A percentile compares a stretch with the other conserved stretches of the same genome.
Conservation (phyloP, 2,113 vertebrate genomes). For the Malurus alboscapulatus region DNA sequence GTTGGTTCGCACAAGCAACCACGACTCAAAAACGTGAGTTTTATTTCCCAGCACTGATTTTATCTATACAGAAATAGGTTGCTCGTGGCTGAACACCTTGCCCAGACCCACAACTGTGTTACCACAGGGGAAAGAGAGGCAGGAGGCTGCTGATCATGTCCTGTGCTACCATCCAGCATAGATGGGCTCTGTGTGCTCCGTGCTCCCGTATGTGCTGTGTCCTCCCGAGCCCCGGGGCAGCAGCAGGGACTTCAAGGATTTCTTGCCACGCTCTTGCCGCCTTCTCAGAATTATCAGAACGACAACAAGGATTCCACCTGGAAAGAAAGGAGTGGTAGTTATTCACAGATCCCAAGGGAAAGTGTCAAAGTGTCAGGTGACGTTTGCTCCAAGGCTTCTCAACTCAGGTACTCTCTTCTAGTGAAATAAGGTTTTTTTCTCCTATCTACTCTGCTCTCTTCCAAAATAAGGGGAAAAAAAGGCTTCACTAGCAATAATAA, state of each 20-base stretch:
- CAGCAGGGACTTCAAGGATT: conserved; percentile 70
- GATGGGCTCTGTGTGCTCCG: conserved; percentile 79
- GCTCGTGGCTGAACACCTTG: neutral
- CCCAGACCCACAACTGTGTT: neutral
- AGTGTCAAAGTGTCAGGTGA: neutral
- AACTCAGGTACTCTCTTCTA: neutral
- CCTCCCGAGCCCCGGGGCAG: conserved; percentile 67
- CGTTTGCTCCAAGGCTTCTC: neutral
- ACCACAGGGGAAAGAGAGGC: neutral
- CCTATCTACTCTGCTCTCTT: neutral
- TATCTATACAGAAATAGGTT: neutral
- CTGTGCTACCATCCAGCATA: conserved; percentile 85
- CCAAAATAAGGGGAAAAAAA: neutral
- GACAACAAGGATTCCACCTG: conserved; percentile 77
- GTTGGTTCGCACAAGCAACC: neutral
- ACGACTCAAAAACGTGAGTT: neutral
- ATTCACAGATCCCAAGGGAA: neutral
- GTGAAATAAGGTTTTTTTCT: neutral
- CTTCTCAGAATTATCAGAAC: conserved; percentile 74
- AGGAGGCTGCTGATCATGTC: rapidly evolving
- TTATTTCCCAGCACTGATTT: neutral
- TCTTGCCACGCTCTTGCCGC: conserved; percentile 54
- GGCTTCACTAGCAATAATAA: neutral
- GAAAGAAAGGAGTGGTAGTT: neutral
- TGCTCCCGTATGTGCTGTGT: conserved; percentile 72